These are phyloP conservation scores for Cepphus grylle DNA, from an alignment of 2,113 vertebrate species.

Conservation along the genomic window DNA sequence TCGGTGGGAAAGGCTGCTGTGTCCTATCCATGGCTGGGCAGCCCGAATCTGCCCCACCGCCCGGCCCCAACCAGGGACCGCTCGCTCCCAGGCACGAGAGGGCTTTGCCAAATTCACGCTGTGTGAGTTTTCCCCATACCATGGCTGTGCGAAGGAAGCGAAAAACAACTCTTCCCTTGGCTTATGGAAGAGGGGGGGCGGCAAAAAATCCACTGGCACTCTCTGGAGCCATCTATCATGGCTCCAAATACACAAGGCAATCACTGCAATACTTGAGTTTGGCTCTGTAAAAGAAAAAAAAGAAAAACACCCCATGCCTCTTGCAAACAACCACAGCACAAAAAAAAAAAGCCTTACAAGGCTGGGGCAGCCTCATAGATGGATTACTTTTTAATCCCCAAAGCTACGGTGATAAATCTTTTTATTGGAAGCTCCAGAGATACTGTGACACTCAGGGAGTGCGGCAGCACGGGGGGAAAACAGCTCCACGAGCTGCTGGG, in stretches of 20 bases:
- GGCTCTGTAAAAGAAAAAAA: not conserved
- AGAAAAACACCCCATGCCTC: not conserved
- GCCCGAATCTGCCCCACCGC: not conserved
- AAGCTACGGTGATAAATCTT: slow-evolving; percentile 54
- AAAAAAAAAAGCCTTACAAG: slow-evolving; percentile 65
- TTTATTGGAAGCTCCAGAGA: not conserved
- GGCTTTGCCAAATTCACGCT: not conserved
- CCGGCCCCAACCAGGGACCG: not conserved
- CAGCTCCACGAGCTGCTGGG: not conserved
- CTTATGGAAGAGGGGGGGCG: not conserved
- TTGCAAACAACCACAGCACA: slow-evolving; percentile 5
- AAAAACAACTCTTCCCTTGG: not conserved
- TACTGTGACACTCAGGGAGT: not conserved
- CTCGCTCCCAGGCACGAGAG: not conserved
- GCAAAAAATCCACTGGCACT: not conserved
- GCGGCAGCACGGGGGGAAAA: rapidly evolving
- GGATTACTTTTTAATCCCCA: slow-evolving; percentile 65
- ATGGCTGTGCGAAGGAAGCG: not conserved
- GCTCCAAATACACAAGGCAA: not conserved
- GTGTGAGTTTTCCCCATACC: not conserved
- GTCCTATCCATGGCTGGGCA: not conserved
- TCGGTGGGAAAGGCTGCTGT: not conserved
- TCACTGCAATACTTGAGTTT: slow-evolving; percentile 15
- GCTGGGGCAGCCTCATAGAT: slow-evolving; percentile 39
- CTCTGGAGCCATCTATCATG: slow-evolving; percentile 15